Percentiles rank a stretch among this genome's conserved stretches.
phyloP scores from a whole-genome alignment of 2,797 vertebrate species.

The Xiphorhynchus erythropygius region DNA sequence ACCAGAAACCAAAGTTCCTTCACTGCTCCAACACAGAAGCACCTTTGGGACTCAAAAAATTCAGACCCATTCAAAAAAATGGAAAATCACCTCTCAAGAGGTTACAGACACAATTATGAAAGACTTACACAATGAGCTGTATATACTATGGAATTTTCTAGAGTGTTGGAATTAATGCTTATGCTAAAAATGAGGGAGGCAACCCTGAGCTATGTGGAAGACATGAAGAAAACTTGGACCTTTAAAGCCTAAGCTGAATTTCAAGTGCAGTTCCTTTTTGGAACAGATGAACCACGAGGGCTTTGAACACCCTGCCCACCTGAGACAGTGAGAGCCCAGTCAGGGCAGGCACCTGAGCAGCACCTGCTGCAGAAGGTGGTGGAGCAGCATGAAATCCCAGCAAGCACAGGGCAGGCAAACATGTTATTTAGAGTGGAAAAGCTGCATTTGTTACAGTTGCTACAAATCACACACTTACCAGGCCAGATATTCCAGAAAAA shows the following conservation, averaged over 20 bases:
- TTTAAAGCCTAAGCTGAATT: not conserved
- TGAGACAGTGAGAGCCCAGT: not conserved
- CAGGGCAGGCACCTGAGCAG: not conserved
- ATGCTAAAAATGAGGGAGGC: not conserved
- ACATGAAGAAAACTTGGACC: not conserved
- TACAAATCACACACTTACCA: not conserved
- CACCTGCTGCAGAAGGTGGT: not conserved
- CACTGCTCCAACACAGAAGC: not conserved
- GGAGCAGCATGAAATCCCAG: not conserved
- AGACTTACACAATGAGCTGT: not conserved
- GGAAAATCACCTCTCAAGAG: not conserved
- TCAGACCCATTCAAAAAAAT: not conserved
- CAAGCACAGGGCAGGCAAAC: not conserved
- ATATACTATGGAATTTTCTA: not conserved
- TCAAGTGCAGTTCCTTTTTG: not conserved
- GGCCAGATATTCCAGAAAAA: not conserved
- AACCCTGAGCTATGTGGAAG: not conserved
- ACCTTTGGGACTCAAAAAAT: not conserved
- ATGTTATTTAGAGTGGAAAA: fast-evolving
- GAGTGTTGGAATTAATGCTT: not conserved
- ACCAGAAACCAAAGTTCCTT: not conserved
- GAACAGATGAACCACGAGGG: not conserved
- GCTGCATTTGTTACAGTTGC: not conserved
- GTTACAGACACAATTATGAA: not conserved
- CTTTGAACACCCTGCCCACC: not conserved